Evolutionary conservation across 2,113 vertebrate genomes (phyloP).

Genomic region (Oplegnathus fasciatus): DNA sequence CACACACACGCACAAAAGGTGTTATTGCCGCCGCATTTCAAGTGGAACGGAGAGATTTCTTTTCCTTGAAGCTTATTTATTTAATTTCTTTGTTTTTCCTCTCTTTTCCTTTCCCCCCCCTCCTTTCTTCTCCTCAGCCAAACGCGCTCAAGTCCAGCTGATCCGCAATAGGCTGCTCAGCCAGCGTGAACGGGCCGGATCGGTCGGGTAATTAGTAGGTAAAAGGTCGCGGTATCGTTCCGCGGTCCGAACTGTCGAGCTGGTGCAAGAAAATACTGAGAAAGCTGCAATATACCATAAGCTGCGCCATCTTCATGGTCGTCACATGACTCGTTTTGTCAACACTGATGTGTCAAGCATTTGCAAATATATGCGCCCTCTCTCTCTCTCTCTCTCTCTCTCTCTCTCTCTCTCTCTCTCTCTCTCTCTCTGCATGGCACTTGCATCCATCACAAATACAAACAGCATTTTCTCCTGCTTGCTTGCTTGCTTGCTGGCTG

Average conservation of each 20-base stretch:
- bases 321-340: slow-evolving; percentile 84
- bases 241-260: slow-evolving; percentile 33
- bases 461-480: slow-evolving; percentile 46
- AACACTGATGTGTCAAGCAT: slow-evolving; percentile 79
- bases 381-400: slow-evolving; percentile 24
- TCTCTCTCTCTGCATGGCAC: slow-evolving; percentile 29
- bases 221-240: slow-evolving; percentile 44
- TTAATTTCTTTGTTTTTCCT: slow-evolving; percentile 25
- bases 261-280: slow-evolving; percentile 54
- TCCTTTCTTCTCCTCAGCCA: background rate
- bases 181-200: slow-evolving; percentile 9
- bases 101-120: background rate
- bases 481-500: slow-evolving; percentile 1
- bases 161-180: slow-evolving; percentile 29
- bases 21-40: slow-evolving; percentile 63
- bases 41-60: slow-evolving; percentile 23
- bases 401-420: slow-evolving; percentile 1
- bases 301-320: slow-evolving; percentile 82
- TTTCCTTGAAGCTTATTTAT: slow-evolving; percentile 50
- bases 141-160: slow-evolving; percentile 31
- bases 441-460: slow-evolving; percentile 69
- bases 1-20: slow-evolving; percentile 21
- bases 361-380: slow-evolving; percentile 66
- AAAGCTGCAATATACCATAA: slow-evolving; percentile 72
- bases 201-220: slow-evolving; percentile 47